Percentiles rank a stretch among this genome's conserved stretches.
These are phyloP conservation scores for Morpho deidamia DNA, from an alignment of 2,888 invertebrate species.

Conservation along the genomic window DNA sequence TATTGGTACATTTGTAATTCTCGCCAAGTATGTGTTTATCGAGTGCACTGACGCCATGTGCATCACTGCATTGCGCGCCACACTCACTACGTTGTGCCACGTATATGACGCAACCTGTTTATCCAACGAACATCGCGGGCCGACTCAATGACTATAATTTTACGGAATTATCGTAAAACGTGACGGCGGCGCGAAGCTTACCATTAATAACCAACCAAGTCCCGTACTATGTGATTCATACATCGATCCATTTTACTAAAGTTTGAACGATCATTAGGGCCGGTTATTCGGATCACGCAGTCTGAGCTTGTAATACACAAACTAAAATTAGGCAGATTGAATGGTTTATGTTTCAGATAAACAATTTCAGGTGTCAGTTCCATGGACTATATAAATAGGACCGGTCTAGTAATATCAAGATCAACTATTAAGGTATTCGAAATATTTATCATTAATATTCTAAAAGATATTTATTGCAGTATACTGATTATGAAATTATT, in stretches of 20 bases:
- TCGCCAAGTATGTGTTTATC: conserved; percentile 16
- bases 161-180: conserved; percentile 53
- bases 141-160: conserved; percentile 51
- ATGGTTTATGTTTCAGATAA: too few species aligned
- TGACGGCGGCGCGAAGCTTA: conserved; percentile 39
- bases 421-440: too few species aligned
- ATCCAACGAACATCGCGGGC: conserved; percentile 36
- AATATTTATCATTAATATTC: too few species aligned
- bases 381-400: too few species aligned
- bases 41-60: conserved; percentile 40
- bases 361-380: too few species aligned
- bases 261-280: too few species aligned
- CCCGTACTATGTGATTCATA: background rate
- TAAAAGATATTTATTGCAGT: too few species aligned
- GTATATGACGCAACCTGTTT: conserved; percentile 48
- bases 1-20: conserved; percentile 6
- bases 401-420: too few species aligned
- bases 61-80: conserved; percentile 37
- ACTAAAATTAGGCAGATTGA: too few species aligned
- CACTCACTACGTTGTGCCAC: conserved; percentile 24
- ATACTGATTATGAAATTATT: too few species aligned
- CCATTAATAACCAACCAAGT: conserved; percentile 32
- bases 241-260: background rate
- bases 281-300: too few species aligned
- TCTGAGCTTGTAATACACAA: too few species aligned